Percentiles rank a stretch among this genome's conserved stretches.
These are phyloP conservation scores for Carabus problematicus DNA, from an alignment of 2,888 invertebrate genomes.

Conservation along the genomic window DNA sequence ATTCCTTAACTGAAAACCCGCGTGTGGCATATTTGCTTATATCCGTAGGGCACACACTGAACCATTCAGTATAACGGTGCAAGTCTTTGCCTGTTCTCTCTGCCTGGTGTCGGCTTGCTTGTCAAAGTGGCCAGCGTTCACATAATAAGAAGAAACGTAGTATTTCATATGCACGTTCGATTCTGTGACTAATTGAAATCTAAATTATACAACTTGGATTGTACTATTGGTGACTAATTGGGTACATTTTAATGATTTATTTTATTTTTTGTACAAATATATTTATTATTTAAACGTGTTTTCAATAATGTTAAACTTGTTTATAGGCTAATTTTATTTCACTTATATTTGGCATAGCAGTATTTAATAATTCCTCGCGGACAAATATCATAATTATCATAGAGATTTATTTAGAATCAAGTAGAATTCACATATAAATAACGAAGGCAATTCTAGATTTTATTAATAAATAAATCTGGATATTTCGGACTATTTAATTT, in stretches of 20 bases:
- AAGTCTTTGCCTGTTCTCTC: background rate
- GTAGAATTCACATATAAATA: background rate
- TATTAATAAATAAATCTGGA: too few species aligned
- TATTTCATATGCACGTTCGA: background rate
- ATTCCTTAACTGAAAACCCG: background rate
- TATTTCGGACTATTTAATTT: too few species aligned
- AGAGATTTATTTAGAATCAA: background rate
- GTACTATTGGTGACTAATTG: constrained; percentile 1
- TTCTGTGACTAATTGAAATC: constrained; percentile 5
- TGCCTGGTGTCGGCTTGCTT: background rate
- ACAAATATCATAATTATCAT: too few species aligned
- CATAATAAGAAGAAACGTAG: constrained; percentile 10
- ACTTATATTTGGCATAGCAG: too few species aligned
- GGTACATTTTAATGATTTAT: too few species aligned
- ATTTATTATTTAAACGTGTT: too few species aligned
- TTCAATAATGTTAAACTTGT: too few species aligned
- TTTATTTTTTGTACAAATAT: too few species aligned
- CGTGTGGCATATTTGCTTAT: background rate
- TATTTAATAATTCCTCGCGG: too few species aligned
- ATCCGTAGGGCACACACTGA: background rate
- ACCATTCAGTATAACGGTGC: constrained; percentile 11
- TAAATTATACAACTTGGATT: constrained; percentile 14
- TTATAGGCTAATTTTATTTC: too few species aligned
- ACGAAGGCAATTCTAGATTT: background rate
- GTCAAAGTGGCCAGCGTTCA: constrained; percentile 1